Conservation (phyloP, 2,888 invertebrate genomes). For the Sturmia bella region DNA sequence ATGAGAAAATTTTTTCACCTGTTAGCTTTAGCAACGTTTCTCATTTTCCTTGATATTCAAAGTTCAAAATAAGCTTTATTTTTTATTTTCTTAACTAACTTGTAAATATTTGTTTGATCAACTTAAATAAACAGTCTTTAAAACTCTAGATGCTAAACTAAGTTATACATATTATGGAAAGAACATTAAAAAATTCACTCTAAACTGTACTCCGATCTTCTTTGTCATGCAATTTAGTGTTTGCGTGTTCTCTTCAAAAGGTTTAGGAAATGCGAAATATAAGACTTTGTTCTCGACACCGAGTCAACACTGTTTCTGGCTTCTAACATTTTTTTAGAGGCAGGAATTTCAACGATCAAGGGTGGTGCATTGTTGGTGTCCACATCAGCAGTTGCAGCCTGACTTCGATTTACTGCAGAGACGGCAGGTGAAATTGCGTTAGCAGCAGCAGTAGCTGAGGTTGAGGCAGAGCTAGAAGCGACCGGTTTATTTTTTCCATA, state of each 20-base stretch:
- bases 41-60: background rate
- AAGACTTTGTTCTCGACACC: conserved; percentile 62
- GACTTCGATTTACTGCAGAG: background rate
- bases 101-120: background rate
- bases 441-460: background rate
- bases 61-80: background rate
- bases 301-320: conserved; percentile 47
- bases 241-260: conserved; percentile 63
- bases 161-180: background rate
- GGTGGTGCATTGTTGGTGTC: background rate
- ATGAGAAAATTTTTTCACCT: too few species aligned
- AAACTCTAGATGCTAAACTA: conserved; percentile 1
- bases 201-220: background rate
- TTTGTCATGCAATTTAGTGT: conserved; percentile 38
- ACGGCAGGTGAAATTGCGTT: conserved; percentile 3
- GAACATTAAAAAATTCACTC: background rate
- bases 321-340: conserved; percentile 48
- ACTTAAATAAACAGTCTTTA: conserved; percentile 56
- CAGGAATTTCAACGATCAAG: conserved; percentile 65
- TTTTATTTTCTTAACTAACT: background rate
- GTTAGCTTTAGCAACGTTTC: too few species aligned
- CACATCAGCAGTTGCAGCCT: background rate
- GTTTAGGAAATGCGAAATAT: conserved; percentile 67
- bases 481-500: conserved; percentile 58
- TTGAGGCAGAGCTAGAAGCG: background rate